Conservation (phyloP, 1,140 invertebrate species). For the Venturia canescens region DNA sequence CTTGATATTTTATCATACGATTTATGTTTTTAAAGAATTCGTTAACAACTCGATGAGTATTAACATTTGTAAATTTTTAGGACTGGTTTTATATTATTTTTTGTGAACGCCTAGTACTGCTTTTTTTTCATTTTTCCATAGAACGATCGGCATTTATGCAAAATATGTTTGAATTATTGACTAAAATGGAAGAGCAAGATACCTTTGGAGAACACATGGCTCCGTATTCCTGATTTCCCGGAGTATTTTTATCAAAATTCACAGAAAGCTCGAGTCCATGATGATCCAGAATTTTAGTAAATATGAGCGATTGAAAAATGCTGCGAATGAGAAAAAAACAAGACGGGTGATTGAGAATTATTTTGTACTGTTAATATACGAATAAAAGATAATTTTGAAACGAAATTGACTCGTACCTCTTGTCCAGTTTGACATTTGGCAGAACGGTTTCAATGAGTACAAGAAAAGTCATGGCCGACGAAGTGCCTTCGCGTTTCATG, state of each 20-base stretch:
- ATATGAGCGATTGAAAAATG: slow-evolving; percentile 72
- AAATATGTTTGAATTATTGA: too few relatives aligned
- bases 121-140: too few relatives aligned
- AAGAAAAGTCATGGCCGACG: slow-evolving; percentile 65
- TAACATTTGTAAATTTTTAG: too few relatives aligned
- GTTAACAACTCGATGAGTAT: too few relatives aligned
- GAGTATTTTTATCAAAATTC: slow-evolving; percentile 63
- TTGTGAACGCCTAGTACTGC: too few relatives aligned
- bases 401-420: slow-evolving; percentile 57
- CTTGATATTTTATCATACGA: too few relatives aligned
- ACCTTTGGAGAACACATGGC: slow-evolving; percentile 71
- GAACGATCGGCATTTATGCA: too few relatives aligned
- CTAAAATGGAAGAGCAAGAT: neutral
- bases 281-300: slow-evolving; percentile 70
- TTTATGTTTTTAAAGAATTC: too few relatives aligned
- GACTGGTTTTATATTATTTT: too few relatives aligned
- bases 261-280: slow-evolving; percentile 66
- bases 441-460: slow-evolving; percentile 62
- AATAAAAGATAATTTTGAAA: slow-evolving; percentile 34
- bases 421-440: slow-evolving; percentile 63
- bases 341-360: slow-evolving; percentile 40
- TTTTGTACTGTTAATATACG: slow-evolving; percentile 18
- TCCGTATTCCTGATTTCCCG: slow-evolving; percentile 59
- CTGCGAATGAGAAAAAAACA: slow-evolving; percentile 58
- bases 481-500: slow-evolving; percentile 64